Base-by-base conservation (phyloP, 2,113 vertebrate genomes). In the Gymnobelideus leadbeateri region DNA sequence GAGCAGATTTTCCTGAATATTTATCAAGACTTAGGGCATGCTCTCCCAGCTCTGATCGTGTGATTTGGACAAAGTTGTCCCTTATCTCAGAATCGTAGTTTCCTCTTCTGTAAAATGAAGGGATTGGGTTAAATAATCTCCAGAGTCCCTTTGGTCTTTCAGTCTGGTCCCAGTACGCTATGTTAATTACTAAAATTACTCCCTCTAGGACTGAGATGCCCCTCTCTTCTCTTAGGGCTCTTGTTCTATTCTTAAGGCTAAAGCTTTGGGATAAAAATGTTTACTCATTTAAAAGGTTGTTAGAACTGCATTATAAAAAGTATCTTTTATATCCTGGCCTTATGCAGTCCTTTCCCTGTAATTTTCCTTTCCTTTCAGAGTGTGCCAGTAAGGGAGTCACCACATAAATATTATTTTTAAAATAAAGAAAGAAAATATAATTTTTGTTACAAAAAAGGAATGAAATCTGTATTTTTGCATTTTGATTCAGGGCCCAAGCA, bases 401-500 rank as follows among this genome's bases (percentile, higher is more conserved):
- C 93, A 97, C 90, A 49, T 91, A 93, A 50, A 31, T 54, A 46
- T 91, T 94, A 26, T 92, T 97, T 95, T 92, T 94, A 53, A 96
- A 96, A 94, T 89, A 97, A 97, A 89, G 51, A 84, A 84, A 84
- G 68, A 43, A 77, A 43, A 84, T 84, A 43, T n/a, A n/a, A 26
- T 50, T 96, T 97, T 96, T 96, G 90, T 97, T 96, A 97, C 94
- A 96, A 96, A 97, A 51, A 97, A 95, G 97, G 97, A 97, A 96
- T 98, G 94, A 97, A 98, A 96, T 96, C 94, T 98, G 47, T 97
- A 97, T 97, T 97, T 98, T 97, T 97, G 98, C 97, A 98, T 97
- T 97, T 96, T 94, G 95, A 55, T 97, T 96, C 95, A 96, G 91
- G 68, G 90, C 68, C 52, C 94, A 96, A 98, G 92, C 96, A 96